Evolutionary conservation across 2,797 vertebrate genomes (phyloP).

Genomic region (Strix occidentalis): DNA sequence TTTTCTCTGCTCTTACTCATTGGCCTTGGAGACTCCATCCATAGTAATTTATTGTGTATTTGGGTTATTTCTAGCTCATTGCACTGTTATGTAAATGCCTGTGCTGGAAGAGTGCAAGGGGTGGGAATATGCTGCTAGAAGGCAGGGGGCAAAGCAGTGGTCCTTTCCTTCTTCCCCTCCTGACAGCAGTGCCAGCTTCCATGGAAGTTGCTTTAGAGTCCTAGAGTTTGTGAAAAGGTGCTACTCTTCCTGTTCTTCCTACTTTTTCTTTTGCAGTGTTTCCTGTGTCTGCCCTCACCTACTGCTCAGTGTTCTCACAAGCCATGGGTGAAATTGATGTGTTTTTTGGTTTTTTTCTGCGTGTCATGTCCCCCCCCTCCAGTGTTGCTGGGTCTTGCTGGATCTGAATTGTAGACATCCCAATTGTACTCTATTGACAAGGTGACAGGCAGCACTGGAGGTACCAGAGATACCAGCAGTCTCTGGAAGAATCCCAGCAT

Average conservation of each 20-base stretch:
- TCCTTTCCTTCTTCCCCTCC: not conserved
- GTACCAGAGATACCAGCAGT: not conserved
- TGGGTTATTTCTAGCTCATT: not conserved
- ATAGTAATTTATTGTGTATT: not conserved
- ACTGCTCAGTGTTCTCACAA: not conserved
- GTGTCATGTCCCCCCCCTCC: fast-evolving
- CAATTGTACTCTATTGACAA: not conserved
- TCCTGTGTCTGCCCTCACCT: not conserved
- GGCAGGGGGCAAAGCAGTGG: not conserved
- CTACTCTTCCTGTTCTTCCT: not conserved
- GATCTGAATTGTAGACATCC: not conserved
- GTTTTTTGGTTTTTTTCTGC: not conserved
- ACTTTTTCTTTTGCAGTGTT: not conserved
- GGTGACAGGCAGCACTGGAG: not conserved
- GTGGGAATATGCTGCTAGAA: not conserved
- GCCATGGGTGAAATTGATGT: not conserved
- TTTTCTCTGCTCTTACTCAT: not conserved
- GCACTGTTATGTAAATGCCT: not conserved
- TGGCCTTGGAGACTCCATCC: not conserved
- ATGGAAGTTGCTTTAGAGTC: not conserved
- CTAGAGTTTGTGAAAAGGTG: not conserved
- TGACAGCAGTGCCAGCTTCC: not conserved
- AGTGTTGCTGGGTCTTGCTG: not conserved
- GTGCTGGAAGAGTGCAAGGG: not conserved
- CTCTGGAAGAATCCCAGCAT: not conserved